Evolutionary conservation across 2,113 vertebrate genomes (phyloP).

Genomic region (Callopanchax toddi): DNA sequence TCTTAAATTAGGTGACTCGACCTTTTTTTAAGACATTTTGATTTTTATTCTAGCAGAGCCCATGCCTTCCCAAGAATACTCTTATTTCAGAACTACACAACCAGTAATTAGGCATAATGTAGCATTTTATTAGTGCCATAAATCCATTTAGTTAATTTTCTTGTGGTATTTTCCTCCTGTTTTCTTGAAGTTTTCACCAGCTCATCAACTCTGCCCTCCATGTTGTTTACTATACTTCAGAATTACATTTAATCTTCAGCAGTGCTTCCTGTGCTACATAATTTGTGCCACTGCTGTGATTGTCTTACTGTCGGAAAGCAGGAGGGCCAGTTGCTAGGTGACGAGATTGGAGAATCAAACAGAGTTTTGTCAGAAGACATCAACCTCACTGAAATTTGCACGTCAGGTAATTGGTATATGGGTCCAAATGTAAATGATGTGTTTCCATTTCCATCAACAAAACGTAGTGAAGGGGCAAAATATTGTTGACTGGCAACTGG

Average conservation of each 20-base stretch:
- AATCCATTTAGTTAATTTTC: neutral
- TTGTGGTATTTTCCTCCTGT: neutral
- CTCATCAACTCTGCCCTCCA: neutral
- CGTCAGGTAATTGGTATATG: slow-evolving; percentile 30
- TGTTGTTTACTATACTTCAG: slow-evolving; percentile 18
- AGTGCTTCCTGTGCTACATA: slow-evolving; percentile 7
- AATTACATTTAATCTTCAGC: slow-evolving; percentile 20
- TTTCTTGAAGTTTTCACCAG: neutral
- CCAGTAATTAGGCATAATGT: neutral
- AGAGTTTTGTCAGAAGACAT: slow-evolving; percentile 49
- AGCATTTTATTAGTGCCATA: neutral
- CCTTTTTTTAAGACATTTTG: too few species aligned
- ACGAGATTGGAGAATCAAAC: slow-evolving; percentile 60
- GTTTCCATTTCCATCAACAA: slow-evolving; percentile 4
- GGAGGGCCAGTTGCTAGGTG: slow-evolving; percentile 76
- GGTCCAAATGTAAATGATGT: slow-evolving; percentile 11
- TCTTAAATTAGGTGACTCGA: too few species aligned
- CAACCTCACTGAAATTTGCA: slow-evolving; percentile 27
- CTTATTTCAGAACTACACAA: neutral
- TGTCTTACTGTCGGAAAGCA: slow-evolving; percentile 52
- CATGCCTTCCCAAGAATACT: too few species aligned
- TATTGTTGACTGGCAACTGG: neutral
- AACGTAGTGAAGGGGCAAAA: neutral
- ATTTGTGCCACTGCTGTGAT: slow-evolving; percentile 50
- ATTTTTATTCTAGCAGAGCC: too few species aligned